Conservation (phyloP, 2,888 invertebrate species). For the Netelia inedita region DNA sequence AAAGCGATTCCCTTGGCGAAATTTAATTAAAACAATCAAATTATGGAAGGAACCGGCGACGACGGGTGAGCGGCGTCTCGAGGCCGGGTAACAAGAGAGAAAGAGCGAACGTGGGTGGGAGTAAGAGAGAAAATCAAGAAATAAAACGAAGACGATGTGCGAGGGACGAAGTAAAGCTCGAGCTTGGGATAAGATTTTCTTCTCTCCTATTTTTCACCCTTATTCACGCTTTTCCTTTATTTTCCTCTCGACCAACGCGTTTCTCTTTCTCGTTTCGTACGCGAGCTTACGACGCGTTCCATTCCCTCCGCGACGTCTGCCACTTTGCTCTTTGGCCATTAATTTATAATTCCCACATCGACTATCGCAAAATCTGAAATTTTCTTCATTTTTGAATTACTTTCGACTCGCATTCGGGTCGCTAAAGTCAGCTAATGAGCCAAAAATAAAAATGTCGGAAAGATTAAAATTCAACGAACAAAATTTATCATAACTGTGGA, state of each 20-base stretch:
- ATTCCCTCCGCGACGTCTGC: constrained; percentile 52
- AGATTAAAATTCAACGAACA: too few relatives aligned
- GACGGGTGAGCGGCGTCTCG: constrained; percentile 79
- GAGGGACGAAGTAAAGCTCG: constrained; percentile 67
- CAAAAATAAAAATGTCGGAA: too few relatives aligned
- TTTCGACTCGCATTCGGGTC: too few relatives aligned
- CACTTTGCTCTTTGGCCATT: constrained; percentile 31
- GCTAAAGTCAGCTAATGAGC: background rate
- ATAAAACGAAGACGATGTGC: constrained; percentile 50
- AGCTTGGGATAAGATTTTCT: constrained; percentile 81
- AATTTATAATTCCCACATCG: constrained; percentile 27
- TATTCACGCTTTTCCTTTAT: constrained; percentile 76
- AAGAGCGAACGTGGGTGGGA: constrained; percentile 69
- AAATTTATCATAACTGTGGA: too few relatives aligned
- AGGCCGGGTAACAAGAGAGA: constrained; percentile 58
- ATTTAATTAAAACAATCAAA: constrained; percentile 86
- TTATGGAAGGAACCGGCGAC: constrained; percentile 83
- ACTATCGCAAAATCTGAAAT: background rate
- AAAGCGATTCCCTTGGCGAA: constrained; percentile 84
- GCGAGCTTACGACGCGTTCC: constrained; percentile 37
- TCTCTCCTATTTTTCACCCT: constrained; percentile 73
- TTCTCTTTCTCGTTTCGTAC: constrained; percentile 66
- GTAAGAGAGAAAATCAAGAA: constrained; percentile 54
- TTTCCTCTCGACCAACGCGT: constrained; percentile 63
- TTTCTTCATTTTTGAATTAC: background rate